These are phyloP conservation scores for Vidua macroura DNA, from an alignment of 2,113 vertebrate species.

Conservation along the genomic window DNA sequence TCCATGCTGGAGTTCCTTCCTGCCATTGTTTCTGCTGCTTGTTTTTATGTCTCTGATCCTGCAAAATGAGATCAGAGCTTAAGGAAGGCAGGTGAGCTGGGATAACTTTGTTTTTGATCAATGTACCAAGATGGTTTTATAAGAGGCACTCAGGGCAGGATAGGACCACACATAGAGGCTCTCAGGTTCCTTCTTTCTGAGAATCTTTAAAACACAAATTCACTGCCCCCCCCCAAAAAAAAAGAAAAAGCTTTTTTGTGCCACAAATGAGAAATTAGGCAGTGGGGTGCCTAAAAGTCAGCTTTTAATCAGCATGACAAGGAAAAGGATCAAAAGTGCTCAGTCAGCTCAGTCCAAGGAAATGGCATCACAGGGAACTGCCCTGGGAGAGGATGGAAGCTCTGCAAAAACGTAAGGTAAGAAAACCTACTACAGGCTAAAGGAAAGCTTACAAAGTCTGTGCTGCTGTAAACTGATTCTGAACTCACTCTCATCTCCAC, in stretches of 20 bases:
- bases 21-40: background rate
- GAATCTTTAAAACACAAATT: background rate
- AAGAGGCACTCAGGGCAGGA: background rate
- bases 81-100: background rate
- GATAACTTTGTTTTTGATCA: background rate
- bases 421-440: background rate
- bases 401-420: background rate
- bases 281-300: background rate
- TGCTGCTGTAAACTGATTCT: background rate
- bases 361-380: background rate
- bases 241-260: background rate
- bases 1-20: background rate
- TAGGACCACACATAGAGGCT: background rate
- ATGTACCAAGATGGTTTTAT: rapidly evolving
- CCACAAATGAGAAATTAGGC: background rate
- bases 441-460: background rate
- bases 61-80: background rate
- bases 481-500: background rate
- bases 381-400: background rate
- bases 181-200: background rate
- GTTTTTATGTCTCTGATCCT: background rate
- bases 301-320: background rate
- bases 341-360: background rate
- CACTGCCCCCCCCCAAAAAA: too few relatives aligned
- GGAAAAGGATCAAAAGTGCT: background rate